phyloP scores from a whole-genome alignment of 2,113 vertebrate species.

The Oreochromis aureus region DNA sequence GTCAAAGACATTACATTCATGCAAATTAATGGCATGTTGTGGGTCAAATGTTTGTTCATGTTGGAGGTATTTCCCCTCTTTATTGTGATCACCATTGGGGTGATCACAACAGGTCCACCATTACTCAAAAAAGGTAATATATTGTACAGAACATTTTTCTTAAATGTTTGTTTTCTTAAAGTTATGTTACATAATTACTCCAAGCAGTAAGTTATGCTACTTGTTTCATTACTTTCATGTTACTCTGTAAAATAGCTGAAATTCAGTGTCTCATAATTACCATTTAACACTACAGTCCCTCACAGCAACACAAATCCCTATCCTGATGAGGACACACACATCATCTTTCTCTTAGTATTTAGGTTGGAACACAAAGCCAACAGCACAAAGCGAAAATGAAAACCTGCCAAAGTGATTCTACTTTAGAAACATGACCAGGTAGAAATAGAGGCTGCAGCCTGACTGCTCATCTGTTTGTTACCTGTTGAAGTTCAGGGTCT shows the following conservation, averaged over 20 bases:
- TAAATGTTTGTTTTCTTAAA: background rate
- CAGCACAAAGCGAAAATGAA: too few relatives aligned
- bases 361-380: too few relatives aligned
- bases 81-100: background rate
- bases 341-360: too few relatives aligned
- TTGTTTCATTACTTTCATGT: background rate
- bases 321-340: too few relatives aligned
- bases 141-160: background rate
- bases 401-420: too few relatives aligned
- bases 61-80: background rate
- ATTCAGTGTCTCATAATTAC: background rate
- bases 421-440: background rate
- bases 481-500: background rate
- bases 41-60: background rate
- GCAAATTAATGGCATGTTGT: background rate
- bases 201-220: background rate
- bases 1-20: background rate
- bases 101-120: background rate
- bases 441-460: background rate
- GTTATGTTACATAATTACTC: background rate
- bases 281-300: background rate
- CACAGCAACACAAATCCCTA: too few relatives aligned
- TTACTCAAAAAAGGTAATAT: background rate
- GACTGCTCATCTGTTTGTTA: background rate
- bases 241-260: background rate